These are phyloP conservation scores for Poeciliopsis presidionis DNA, from an alignment of 2,797 vertebrate genomes.

Conservation along the genomic window DNA sequence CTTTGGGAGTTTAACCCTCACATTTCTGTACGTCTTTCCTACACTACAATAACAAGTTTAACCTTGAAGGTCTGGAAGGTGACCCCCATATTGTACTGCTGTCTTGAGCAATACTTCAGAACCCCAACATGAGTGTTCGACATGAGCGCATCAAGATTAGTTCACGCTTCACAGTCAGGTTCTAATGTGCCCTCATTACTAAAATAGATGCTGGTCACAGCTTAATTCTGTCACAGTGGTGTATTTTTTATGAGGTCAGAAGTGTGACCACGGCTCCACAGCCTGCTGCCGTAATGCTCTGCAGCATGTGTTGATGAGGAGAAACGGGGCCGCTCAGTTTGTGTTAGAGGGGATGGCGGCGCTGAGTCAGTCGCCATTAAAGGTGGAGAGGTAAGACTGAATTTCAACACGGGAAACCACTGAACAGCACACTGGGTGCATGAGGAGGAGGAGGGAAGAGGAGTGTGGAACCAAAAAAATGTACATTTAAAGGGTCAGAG, in stretches of 20 bases:
- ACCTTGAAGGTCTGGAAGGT: conserved; percentile 41
- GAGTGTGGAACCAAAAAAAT: background rate
- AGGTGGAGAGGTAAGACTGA: conserved; percentile 22
- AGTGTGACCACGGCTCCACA: conserved; percentile 28
- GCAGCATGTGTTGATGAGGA: conserved; percentile 40
- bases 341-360: conserved; percentile 40
- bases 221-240: conserved; percentile 30
- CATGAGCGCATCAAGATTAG: conserved; percentile 13
- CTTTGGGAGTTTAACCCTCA: conserved; percentile 49
- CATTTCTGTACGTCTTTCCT: conserved; percentile 34
- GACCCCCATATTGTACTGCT: conserved; percentile 8
- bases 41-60: conserved; percentile 36
- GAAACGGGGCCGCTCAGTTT: conserved; percentile 41
- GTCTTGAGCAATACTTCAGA: conserved; percentile 30
- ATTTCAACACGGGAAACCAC: conserved; percentile 19
- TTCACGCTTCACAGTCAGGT: conserved; percentile 1
- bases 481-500: conserved; percentile 22
- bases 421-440: conserved; percentile 6
- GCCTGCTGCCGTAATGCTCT: conserved; percentile 17
- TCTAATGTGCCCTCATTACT: conserved; percentile 29
- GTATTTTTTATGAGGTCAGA: conserved; percentile 44
- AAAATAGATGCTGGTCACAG: conserved; percentile 48
- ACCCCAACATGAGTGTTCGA: conserved; percentile 2
- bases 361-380: conserved; percentile 57
- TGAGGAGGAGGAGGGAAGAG: background rate